phyloP scores from a whole-genome alignment of 2,113 vertebrate genomes.

The Thamnaconus septentrionalis region DNA sequence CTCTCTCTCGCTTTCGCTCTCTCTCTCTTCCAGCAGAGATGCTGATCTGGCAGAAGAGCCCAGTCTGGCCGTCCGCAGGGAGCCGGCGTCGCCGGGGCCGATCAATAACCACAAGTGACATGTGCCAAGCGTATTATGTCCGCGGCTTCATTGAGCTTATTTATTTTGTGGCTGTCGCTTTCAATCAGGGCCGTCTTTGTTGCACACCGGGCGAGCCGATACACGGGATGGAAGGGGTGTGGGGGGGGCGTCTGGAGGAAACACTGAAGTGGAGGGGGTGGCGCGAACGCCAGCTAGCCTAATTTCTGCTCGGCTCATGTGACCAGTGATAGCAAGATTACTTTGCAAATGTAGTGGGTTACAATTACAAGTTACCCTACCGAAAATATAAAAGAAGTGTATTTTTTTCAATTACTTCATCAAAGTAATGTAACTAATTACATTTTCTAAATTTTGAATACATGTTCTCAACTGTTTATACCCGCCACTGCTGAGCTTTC shows the following conservation, averaged over 20 bases:
- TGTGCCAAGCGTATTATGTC: conserved; percentile 73
- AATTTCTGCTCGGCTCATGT: conserved; percentile 17
- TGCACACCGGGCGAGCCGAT: conserved; percentile 34
- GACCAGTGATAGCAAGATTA: neutral
- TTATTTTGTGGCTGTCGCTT: conserved; percentile 66
- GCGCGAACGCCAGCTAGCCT: neutral
- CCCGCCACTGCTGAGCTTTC: no score
- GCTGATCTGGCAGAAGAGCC: conserved; percentile 42
- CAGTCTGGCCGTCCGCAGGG: conserved; percentile 26
- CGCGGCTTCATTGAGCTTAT: conserved; percentile 69
- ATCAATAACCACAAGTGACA: conserved; percentile 73
- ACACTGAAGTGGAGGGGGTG: neutral
- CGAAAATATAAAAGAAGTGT: no score
- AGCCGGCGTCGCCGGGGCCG: conserved; percentile 35
- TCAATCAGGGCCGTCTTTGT: conserved; percentile 54
- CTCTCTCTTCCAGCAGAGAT: conserved; percentile 20
- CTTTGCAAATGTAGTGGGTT: no score
- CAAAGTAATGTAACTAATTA: no score
- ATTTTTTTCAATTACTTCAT: no score
- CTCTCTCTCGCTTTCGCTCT: neutral
- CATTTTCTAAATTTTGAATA: no score
- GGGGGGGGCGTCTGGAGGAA: conserved; percentile 7
- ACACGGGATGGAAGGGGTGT: conserved; percentile 8
- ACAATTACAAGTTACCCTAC: no score
- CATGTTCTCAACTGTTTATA: no score